Conservation (phyloP, 2,113 vertebrate species). For the Vireo altiloquus region DNA sequence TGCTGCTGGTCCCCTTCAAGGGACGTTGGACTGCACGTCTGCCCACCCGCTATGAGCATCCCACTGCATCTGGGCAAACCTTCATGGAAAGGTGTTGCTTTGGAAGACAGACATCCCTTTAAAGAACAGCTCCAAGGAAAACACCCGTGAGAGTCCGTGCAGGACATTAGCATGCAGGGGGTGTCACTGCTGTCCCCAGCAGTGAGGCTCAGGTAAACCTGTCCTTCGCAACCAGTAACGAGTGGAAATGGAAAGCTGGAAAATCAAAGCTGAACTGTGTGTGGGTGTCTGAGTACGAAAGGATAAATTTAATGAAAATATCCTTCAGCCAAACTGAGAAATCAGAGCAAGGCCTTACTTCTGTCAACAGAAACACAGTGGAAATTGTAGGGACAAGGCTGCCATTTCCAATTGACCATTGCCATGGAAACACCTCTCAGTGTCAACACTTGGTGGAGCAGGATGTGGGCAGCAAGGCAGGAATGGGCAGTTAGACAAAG, state of each 20-base stretch:
- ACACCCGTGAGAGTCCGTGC: fast-evolving
- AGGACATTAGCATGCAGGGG: background rate
- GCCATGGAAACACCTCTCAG: slow-evolving; percentile 59
- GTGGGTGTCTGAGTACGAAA: slow-evolving; percentile 19
- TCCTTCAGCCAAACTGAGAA: slow-evolving; percentile 32
- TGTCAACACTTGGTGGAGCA: slow-evolving; percentile 29
- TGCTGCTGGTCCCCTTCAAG: background rate
- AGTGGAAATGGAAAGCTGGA: background rate
- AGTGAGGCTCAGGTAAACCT: background rate
- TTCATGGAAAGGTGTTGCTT: background rate
- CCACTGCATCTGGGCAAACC: background rate
- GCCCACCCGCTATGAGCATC: background rate
- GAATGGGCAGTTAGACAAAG: background rate
- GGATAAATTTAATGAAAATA: slow-evolving; percentile 52
- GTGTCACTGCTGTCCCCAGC: background rate
- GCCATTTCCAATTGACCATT: slow-evolving; percentile 62
- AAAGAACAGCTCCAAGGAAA: background rate
- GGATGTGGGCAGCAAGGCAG: background rate
- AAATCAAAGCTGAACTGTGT: background rate
- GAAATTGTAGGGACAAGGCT: slow-evolving; percentile 39
- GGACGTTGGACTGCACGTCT: fast-evolving
- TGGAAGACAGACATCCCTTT: background rate
- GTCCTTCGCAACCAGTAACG: background rate
- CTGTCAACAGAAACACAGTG: slow-evolving; percentile 21
- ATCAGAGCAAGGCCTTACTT: slow-evolving; percentile 49